Evolutionary conservation across 2,113 vertebrate species (phyloP).

Genomic region (Nestor notabilis): DNA sequence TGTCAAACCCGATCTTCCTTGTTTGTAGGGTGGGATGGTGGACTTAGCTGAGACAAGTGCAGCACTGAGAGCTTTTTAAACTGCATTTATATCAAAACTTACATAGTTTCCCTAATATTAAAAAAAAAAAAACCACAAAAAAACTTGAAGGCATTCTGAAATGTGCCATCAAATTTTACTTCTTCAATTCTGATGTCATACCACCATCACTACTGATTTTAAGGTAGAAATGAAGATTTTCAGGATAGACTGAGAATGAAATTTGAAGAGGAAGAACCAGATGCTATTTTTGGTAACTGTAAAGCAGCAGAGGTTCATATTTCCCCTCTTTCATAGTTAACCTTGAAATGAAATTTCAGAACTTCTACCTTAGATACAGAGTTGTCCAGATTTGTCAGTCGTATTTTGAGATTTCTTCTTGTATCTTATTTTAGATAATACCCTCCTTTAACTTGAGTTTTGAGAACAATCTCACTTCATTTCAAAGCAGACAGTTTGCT

Average conservation of each 20-base stretch:
- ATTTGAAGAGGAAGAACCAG: neutral
- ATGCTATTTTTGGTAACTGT: neutral
- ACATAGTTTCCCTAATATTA: neutral
- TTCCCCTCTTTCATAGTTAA: neutral
- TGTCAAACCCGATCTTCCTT: neutral
- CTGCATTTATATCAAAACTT: neutral
- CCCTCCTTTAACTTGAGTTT: neutral
- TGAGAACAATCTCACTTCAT: neutral
- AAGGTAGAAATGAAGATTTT: neutral
- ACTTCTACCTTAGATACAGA: neutral
- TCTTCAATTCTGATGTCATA: neutral
- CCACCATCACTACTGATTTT: neutral
- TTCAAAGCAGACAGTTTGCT: neutral
- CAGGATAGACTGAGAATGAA: neutral
- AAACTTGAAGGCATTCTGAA: neutral
- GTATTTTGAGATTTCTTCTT: neutral
- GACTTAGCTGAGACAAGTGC: neutral
- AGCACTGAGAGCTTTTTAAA: neutral
- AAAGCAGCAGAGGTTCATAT: neutral
- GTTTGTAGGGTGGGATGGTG: rapidly evolving
- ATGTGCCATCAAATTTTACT: neutral
- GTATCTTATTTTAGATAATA: neutral
- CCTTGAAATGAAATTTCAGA: neutral
- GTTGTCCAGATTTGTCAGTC: neutral
- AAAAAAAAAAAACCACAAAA: neutral